Evolutionary conservation across 2,888 invertebrate genomes (phyloP), one percentile per base, ranked within the genome.

Genomic region (Brassicogethes aeneus): DNA sequence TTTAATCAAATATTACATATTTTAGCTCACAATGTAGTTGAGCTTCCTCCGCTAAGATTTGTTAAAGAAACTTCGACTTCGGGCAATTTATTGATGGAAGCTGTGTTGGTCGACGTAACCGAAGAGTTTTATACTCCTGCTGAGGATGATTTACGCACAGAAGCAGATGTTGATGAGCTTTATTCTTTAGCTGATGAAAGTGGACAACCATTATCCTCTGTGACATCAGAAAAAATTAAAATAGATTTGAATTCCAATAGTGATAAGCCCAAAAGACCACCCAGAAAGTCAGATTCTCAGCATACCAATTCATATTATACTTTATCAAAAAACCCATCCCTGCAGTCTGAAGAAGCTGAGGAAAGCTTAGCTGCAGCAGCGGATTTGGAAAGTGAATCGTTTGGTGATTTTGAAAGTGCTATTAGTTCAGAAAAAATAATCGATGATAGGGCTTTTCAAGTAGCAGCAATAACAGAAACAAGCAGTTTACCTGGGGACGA

Each of bases 1-100:
- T 15, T 33, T 23, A 33, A 8, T 3, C 15, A 5, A 17, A 15
- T 17, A 14, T 16, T 37, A 12, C 3, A n/a, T 33, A 5, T 50
- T 50, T 23, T 34, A 60, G 89, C 88, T 64, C 87, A 89, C 53
- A 89, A 88, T 61, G 76, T 90, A 2, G 82, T 90, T 1, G 91
- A 91, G 62, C 66, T 92, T 13, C 92, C 92, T 15, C 90, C 91
- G 2, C 69, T 92, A 54, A 73, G 91, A 46, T 92, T 92, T 64
- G 82, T 87, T 0, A 90, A 91, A 65, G 91, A 92, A 71, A 85
- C 90, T 0, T 89, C 90, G 0, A 87, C 83, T 5, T 87, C 89
- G 0, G 89, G 90, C 3, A 89, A 90, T 61, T 70, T 92, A 1
- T 64, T 89, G 1, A 89, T 92, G 88, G 91, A 92, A 69, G 92